A percentile compares a stretch with the other conserved stretches of the same genome.
Conservation (phyloP, 2,888 invertebrate genomes). For the Brachycybe producta region DNA sequence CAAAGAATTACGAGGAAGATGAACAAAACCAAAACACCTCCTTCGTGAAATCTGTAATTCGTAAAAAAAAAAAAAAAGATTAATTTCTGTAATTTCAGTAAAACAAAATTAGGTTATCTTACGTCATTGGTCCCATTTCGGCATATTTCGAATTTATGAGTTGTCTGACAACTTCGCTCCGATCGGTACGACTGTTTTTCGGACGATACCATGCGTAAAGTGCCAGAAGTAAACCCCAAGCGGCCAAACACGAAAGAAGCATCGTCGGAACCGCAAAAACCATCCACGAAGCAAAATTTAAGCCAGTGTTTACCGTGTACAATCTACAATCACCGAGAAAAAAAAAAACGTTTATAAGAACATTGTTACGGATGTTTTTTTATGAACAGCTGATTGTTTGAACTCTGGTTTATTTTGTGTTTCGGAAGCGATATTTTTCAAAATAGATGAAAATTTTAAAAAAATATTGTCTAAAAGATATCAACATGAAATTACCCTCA, state of each 20-base stretch:
- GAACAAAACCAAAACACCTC: constrained; percentile 48
- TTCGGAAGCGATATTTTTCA: too few species aligned
- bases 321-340: background rate
- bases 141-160: constrained; percentile 15
- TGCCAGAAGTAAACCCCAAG: constrained; percentile 60
- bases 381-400: too few species aligned
- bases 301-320: constrained; percentile 14
- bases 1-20: constrained; percentile 65
- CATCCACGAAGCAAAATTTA: constrained; percentile 26
- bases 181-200: constrained; percentile 3
- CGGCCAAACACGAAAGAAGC: constrained; percentile 59
- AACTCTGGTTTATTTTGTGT: too few species aligned
- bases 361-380: too few species aligned
- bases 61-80: background rate
- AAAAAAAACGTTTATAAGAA: too few species aligned
- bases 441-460: background rate
- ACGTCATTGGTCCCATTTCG: constrained; percentile 18
- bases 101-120: constrained; percentile 1
- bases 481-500: too few species aligned
- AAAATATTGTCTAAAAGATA: too few species aligned
- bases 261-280: constrained; percentile 66
- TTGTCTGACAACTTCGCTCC: constrained; percentile 10
- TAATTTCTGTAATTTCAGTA: background rate
- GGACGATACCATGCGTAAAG: constrained; percentile 12
- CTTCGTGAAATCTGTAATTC: constrained; percentile 19